These are phyloP conservation scores for Heliconius melpomene DNA, from an alignment of 1,140 invertebrate species.

Conservation along the genomic window DNA sequence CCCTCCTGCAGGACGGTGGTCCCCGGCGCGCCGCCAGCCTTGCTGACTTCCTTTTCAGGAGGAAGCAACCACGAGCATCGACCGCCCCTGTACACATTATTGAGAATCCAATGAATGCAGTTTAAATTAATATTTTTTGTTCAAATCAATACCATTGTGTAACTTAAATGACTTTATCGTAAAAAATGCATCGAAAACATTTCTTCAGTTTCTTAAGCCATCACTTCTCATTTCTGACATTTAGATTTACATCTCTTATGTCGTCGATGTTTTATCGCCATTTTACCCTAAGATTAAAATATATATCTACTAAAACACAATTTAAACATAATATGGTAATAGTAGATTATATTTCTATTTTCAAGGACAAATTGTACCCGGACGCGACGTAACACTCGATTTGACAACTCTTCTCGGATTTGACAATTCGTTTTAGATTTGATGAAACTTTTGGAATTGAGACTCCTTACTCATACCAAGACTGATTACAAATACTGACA, in stretches of 20 bases:
- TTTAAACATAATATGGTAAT: not conserved
- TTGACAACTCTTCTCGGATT: too few relatives aligned
- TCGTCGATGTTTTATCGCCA: not conserved
- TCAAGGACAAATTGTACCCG: not conserved
- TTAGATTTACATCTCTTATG: not conserved
- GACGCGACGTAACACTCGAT: not conserved
- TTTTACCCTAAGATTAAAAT: not conserved
- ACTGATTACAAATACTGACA: slow-evolving; percentile 41
- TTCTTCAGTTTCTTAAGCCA: not conserved
- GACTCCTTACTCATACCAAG: slow-evolving; percentile 27
- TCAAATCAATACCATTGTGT: not conserved
- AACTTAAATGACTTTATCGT: not conserved
- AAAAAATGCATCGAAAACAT: not conserved
- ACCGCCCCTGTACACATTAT: slow-evolving; percentile 52
- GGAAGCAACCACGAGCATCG: slow-evolving; percentile 39
- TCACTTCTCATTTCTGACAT: not conserved
- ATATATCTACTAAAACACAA: not conserved
- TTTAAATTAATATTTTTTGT: slow-evolving; percentile 23
- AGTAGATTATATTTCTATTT: not conserved
- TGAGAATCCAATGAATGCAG: slow-evolving; percentile 64
- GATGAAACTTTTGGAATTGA: not conserved
- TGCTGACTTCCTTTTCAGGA: slow-evolving; percentile 60
- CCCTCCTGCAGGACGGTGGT: slow-evolving; percentile 37
- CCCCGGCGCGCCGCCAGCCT: slow-evolving; percentile 62
- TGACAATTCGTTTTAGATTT: not conserved